Conservation (phyloP, 2,797 vertebrate species). For the Mus caroli region DNA sequence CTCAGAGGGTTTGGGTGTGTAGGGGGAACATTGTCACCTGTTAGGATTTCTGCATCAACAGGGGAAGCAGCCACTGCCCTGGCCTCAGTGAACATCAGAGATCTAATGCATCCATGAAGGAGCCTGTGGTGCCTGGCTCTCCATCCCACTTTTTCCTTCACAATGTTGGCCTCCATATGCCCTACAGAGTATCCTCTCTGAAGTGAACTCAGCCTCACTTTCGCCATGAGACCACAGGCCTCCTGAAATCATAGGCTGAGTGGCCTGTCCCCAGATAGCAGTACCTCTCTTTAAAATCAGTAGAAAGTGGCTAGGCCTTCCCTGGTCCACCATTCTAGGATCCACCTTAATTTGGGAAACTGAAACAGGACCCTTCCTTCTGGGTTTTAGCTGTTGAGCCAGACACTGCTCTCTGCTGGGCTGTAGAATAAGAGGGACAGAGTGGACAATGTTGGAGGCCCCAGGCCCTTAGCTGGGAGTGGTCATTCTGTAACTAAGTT, state of each 20-base stretch:
- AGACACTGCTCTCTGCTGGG: neutral
- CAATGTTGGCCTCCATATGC: neutral
- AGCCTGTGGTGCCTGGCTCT: neutral
- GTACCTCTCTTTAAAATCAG: neutral
- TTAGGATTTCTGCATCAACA: too few species aligned
- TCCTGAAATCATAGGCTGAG: neutral
- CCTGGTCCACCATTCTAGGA: neutral
- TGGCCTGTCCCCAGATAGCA: neutral
- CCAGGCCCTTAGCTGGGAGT: too few species aligned
- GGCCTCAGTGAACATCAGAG: too few species aligned
- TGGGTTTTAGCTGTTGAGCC: neutral
- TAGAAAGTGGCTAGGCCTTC: neutral
- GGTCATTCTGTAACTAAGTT: neutral
- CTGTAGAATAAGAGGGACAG: neutral
- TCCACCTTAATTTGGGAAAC: neutral
- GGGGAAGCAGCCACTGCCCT: too few species aligned
- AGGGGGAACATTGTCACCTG: too few species aligned
- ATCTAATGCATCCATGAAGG: too few species aligned
- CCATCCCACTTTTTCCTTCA: neutral
- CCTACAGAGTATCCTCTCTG: neutral
- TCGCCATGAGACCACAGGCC: neutral
- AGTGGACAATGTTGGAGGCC: neutral
- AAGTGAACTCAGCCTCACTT: neutral
- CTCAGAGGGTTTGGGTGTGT: too few species aligned
- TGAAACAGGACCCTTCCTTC: neutral